A percentile compares a stretch with the other conserved stretches of the same genome.
phyloP scores from a whole-genome alignment of 2,797 vertebrate species.

The Scolopax bukidnonensis region DNA sequence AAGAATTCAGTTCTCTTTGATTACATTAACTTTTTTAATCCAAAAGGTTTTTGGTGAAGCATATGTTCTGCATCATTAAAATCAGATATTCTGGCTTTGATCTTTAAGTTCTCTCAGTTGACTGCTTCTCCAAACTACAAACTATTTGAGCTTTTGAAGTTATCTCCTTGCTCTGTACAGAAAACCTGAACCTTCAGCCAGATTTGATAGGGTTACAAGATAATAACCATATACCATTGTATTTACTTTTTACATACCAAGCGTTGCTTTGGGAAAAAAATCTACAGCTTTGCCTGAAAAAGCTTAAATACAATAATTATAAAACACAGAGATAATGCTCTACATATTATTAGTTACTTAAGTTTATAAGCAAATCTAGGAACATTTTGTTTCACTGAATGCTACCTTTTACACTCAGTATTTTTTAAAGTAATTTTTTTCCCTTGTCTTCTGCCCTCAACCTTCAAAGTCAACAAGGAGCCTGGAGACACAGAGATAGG shows the following conservation, averaged over 20 bases:
- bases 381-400: not conserved
- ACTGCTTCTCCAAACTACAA: constrained; percentile 72
- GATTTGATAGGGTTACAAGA: constrained; percentile 71
- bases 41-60: constrained; percentile 73
- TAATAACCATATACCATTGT: constrained; percentile 56
- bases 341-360: not conserved
- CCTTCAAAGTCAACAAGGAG: not conserved
- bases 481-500: not conserved
- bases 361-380: not conserved
- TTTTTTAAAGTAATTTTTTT: not conserved
- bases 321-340: not conserved
- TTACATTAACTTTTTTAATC: constrained; percentile 74
- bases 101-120: constrained; percentile 74
- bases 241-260: constrained; percentile 33
- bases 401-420: not conserved
- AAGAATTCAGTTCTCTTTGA: constrained; percentile 69
- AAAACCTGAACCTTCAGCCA: constrained; percentile 65
- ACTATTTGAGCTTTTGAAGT: constrained; percentile 74
- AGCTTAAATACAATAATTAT: not conserved
- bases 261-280: not conserved
- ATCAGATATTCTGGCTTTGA: constrained; percentile 78
- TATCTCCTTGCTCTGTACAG: constrained; percentile 65
- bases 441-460: not conserved
- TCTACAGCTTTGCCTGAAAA: not conserved
- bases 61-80: constrained; percentile 80